Evolutionary conservation across 2,113 vertebrate genomes (phyloP), one percentile per base, ranked within the genome.

Genomic region (Triplophysa dalaica): DNA sequence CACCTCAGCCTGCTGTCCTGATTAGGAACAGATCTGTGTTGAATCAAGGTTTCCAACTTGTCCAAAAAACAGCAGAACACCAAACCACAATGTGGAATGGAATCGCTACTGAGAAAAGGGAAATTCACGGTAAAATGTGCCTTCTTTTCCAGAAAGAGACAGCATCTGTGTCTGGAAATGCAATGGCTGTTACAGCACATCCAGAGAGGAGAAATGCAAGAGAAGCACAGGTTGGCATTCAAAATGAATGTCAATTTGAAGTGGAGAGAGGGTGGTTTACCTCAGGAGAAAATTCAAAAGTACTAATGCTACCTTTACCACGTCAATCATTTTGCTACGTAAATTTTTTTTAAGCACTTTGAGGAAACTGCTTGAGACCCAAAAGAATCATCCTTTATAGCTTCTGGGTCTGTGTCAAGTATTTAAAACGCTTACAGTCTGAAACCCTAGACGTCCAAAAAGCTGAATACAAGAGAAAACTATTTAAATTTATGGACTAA

Each of bases 141-240:
- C 77, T 52, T 77, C 85, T 80, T 89, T 91, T 91, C 90, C 84
- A 69, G 85, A 80, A 84, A 85, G 81, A 86, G 68, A 74, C 50
- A 85, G 79, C 84, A 66, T 83, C 78, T 43, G 81, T 73, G 86
- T 85, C 75, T 79, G 81, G 6, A 73, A 85, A 83, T 80, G 84
- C 73, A 68, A 56, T 19, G 41, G 79, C 81, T 90, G 90, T 90
- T 89, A 90, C 33, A 33, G 33, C 6, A 33, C 87, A 90, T 91
- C 90, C 91, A 89, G 88, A 88, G 85, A 86, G 82, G 84, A 69
- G 82, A 78, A 64, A 79, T 64, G 80, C 78, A 86, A 68, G 83
- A 74, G 72, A 80, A 77, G 87, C 85, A 85, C 75, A 83, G 75
- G 21, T n/a, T 54, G 58, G 16, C n/a, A 60, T 16, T 73, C 33